These are phyloP conservation scores for Triops longicaudatus DNA, from an alignment of 1,140 invertebrate genomes.

Conservation along the genomic window DNA sequence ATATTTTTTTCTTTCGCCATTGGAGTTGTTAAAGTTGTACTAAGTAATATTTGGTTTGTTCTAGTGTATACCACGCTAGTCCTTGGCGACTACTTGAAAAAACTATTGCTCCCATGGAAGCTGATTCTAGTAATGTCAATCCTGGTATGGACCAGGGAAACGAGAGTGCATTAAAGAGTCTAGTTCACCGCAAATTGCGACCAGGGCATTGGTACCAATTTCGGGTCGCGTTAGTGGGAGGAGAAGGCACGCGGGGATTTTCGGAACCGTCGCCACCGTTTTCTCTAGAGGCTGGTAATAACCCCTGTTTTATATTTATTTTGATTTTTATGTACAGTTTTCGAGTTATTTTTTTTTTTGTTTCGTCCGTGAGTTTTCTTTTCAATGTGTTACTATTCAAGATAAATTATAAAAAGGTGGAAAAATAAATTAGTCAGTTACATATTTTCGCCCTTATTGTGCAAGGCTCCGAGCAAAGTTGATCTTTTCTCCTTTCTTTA, in stretches of 20 bases:
- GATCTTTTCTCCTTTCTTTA: conserved; percentile 3
- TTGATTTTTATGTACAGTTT: background rate
- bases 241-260: conserved; percentile 57
- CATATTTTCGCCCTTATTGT: too few relatives aligned
- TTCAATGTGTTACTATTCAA: too few relatives aligned
- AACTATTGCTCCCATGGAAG: conserved; percentile 14
- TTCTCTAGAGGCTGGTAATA: conserved; percentile 43
- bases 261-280: conserved; percentile 54
- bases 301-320: conserved; percentile 11
- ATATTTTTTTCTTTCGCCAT: too few relatives aligned
- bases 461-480: too few relatives aligned
- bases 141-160: background rate
- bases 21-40: too few relatives aligned
- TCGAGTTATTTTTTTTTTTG: too few relatives aligned
- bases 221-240: conserved; percentile 60
- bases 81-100: conserved; percentile 14
- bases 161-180: background rate
- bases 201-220: conserved; percentile 68
- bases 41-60: background rate
- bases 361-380: too few relatives aligned
- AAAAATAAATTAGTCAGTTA: too few relatives aligned
- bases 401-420: too few relatives aligned
- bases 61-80: conserved; percentile 1
- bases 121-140: background rate
- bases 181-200: conserved; percentile 39